These are phyloP conservation scores for Coecobrya sp. DNA, from an alignment of 2,888 invertebrate species.

Conservation along the genomic window DNA sequence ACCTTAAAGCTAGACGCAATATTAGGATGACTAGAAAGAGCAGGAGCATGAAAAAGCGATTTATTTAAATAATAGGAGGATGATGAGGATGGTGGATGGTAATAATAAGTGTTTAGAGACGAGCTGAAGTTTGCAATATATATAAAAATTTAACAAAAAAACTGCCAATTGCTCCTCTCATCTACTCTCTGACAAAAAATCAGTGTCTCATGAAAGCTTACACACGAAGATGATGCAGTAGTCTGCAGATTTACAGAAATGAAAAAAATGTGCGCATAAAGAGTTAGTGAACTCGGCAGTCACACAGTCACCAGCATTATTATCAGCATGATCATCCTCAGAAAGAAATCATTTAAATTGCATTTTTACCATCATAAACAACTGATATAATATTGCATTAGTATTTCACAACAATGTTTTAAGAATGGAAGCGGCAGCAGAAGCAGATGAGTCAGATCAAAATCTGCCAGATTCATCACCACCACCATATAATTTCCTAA, in stretches of 20 bases:
- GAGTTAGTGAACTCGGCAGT: constrained; percentile 34
- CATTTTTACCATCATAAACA: not conserved
- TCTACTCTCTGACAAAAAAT: constrained; percentile 15
- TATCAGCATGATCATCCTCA: not conserved
- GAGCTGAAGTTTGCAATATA: not conserved
- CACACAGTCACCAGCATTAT: not conserved
- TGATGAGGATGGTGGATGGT: not conserved
- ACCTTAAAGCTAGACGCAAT: constrained; percentile 30
- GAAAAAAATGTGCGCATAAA: not conserved
- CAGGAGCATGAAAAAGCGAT: constrained; percentile 40
- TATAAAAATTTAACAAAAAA: constrained; percentile 20
- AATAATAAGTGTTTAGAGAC: not conserved
- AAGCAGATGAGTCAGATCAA: constrained; percentile 61
- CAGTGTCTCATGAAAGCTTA: not conserved
- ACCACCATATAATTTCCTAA: constrained; percentile 36
- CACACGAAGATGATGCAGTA: not conserved
- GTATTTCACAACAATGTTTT: not conserved
- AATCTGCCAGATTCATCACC: constrained; percentile 28
- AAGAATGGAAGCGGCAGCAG: not conserved
- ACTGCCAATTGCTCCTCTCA: constrained; percentile 35
- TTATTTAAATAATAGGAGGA: constrained; percentile 34
- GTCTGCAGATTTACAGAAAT: constrained; percentile 7
- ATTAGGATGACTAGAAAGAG: not conserved
- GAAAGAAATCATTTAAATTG: constrained; percentile 8
- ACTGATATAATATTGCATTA: not conserved